Conservation (phyloP, 2,888 invertebrate genomes). For the Colletes collaris region DNA sequence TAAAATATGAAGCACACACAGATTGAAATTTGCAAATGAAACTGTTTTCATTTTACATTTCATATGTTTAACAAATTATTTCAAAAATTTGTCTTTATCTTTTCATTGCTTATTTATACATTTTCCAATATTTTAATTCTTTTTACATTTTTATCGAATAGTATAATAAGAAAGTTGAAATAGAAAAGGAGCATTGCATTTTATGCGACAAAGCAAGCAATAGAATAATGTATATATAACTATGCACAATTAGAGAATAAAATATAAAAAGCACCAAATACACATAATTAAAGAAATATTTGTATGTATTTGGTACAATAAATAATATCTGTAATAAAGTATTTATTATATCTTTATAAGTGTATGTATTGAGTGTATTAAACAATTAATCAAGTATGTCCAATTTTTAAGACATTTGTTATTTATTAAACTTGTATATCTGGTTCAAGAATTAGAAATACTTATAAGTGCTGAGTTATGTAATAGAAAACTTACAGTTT, state of each 20-base stretch:
- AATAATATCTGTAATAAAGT: not conserved
- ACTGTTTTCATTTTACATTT: not conserved
- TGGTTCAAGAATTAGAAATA: not conserved
- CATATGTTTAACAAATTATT: slow-evolving; percentile 20
- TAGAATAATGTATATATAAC: not conserved
- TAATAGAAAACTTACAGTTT: not conserved
- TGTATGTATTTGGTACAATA: no score
- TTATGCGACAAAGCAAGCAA: not conserved
- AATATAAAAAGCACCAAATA: not conserved
- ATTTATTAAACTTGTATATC: not conserved
- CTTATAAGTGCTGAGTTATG: not conserved
- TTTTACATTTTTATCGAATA: slow-evolving; percentile 8
- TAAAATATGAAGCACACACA: slow-evolving; percentile 5
- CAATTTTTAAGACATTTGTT: not conserved
- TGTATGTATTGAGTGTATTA: not conserved
- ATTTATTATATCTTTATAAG: no score
- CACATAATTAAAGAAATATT: not conserved
- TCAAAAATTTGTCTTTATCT: slow-evolving; percentile 40
- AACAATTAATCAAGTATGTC: not conserved
- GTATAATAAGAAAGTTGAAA: slow-evolving; percentile 25
- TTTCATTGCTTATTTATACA: slow-evolving; percentile 13
- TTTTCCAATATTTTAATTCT: slow-evolving; percentile 16
- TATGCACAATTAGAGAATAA: not conserved
- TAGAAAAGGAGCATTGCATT: slow-evolving; percentile 1
- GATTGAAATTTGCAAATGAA: not conserved